Evolutionary conservation across 2,797 vertebrate species (phyloP).

Genomic region (Lindbergichthys nudifrons): DNA sequence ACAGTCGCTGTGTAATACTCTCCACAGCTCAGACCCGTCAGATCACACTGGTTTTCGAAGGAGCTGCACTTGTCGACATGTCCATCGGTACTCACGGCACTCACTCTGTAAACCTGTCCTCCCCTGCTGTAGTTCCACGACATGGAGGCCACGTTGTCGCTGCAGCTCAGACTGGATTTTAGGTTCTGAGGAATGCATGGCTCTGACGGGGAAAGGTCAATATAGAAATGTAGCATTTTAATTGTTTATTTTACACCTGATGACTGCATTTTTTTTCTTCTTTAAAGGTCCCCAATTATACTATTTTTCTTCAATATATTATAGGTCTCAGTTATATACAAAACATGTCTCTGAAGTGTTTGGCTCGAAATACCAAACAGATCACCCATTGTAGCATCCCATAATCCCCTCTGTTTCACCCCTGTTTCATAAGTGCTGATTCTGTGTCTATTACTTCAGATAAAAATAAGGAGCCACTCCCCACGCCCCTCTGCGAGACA

Average conservation of each 20-base stretch:
- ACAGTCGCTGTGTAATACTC: slow-evolving; percentile 76
- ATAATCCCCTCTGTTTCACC: no score
- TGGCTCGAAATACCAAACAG: no score
- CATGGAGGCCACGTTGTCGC: slow-evolving; percentile 76
- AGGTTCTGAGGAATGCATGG: slow-evolving; percentile 81
- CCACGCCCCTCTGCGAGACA: no score
- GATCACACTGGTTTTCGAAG: slow-evolving; percentile 64
- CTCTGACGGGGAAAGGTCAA: slow-evolving; percentile 54
- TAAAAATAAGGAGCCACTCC: no score
- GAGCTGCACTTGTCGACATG: slow-evolving; percentile 63
- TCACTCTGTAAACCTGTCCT: slow-evolving; percentile 76
- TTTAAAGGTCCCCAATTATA: not conserved
- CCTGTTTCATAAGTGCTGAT: no score
- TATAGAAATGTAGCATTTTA: not conserved
- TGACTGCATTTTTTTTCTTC: not conserved
- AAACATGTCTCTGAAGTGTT: no score
- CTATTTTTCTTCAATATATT: no score
- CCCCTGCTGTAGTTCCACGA: slow-evolving; percentile 74
- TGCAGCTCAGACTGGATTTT: slow-evolving; percentile 74
- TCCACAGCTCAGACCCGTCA: slow-evolving; percentile 80
- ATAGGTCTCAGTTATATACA: no score
- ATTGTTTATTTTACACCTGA: not conserved
- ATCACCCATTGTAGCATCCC: no score
- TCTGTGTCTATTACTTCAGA: no score
- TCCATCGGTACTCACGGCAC: slow-evolving; percentile 60